Evolutionary conservation across 2,113 vertebrate species (phyloP), one percentile per base, ranked within the genome.

Genomic region (Malurus elegans): DNA sequence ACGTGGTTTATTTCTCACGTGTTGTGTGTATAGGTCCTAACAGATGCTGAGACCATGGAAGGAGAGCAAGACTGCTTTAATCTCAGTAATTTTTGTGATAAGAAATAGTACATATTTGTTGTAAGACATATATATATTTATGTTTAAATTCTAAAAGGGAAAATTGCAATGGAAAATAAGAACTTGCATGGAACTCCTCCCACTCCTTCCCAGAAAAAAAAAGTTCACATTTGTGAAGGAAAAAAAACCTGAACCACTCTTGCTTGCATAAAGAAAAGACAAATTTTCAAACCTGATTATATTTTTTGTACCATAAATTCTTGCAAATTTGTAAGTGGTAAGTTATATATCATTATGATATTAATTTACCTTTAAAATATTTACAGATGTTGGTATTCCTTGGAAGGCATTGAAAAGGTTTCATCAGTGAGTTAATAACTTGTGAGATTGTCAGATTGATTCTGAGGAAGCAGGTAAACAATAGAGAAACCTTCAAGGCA

Each of bases 351-450:
- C 14, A 31, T 57, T 60, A 28, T 36, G 7, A 32, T 45, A 40
- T 56, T 87, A 34, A 60, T 75, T 95, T 75, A 45, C 21, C 24
- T 64, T 76, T 45, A 38, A 82, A 92, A 48, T 66, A 54, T 38
- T 80, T 80, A 28, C 19, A 70, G 47, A 48, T 36, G 7, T 58
- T 91, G 18, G 7, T 50, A 58, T 34, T 36, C 10, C 13, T 57
- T 78, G 51, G 28, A 69, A 84, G 23, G 60, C 61, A 50, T 73
- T 57, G 5, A 15, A 65, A 40, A 81, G 19, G 23, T 64, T 80
- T 58, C 47, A 47, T 83, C 58, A 62, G 8, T 45, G 58, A 72
- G 25, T 89, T 92, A 45, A 54, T 88, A 79, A 65, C 48, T 32
- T 78, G 8, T 53, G 14, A 78, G 18, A 45, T 92, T 87, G 25